Percentiles rank a stretch among this genome's conserved stretches.
Conservation (phyloP, 2,888 invertebrate species). For the Drosophila pegasa region DNA sequence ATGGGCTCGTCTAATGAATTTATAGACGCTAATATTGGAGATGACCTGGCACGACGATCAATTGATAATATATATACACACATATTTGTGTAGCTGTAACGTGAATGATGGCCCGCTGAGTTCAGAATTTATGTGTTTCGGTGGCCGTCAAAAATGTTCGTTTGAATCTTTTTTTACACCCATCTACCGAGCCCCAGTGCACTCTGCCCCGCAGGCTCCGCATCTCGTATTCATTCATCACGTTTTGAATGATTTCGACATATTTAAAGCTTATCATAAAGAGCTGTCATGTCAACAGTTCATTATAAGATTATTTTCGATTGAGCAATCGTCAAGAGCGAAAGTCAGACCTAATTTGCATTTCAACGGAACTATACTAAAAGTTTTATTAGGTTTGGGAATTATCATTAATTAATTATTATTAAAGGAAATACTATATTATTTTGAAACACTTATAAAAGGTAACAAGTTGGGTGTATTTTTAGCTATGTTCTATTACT, state of each 20-base stretch:
- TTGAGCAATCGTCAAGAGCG: not conserved
- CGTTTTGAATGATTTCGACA: constrained; percentile 9
- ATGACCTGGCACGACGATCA: constrained; percentile 53
- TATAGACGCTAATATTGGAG: constrained; percentile 65
- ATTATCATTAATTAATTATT: not conserved
- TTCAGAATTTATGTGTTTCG: constrained; percentile 51
- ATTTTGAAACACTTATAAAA: not conserved
- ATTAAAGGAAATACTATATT: too few species aligned
- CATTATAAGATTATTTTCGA: constrained; percentile 14
- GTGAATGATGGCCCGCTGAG: constrained; percentile 23
- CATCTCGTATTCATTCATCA: constrained; percentile 44
- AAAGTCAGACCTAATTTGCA: constrained; percentile 7
- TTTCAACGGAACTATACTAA: not conserved
- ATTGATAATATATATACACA: constrained; percentile 53
- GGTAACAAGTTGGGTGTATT: too few species aligned
- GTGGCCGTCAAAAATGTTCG: constrained; percentile 44
- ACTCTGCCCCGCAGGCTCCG: constrained; percentile 34
- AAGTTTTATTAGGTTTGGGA: too few species aligned
- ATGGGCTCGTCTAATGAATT: constrained; percentile 51
- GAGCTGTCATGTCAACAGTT: constrained; percentile 25
- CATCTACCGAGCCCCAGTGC: constrained; percentile 21
- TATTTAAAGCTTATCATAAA: constrained; percentile 19
- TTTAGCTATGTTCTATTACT: too few species aligned
- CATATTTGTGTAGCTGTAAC: constrained; percentile 27
- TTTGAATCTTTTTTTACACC: constrained; percentile 26